Base-by-base conservation (phyloP, 1,140 invertebrate species). In the Trichomalopsis sarcophagae region DNA sequence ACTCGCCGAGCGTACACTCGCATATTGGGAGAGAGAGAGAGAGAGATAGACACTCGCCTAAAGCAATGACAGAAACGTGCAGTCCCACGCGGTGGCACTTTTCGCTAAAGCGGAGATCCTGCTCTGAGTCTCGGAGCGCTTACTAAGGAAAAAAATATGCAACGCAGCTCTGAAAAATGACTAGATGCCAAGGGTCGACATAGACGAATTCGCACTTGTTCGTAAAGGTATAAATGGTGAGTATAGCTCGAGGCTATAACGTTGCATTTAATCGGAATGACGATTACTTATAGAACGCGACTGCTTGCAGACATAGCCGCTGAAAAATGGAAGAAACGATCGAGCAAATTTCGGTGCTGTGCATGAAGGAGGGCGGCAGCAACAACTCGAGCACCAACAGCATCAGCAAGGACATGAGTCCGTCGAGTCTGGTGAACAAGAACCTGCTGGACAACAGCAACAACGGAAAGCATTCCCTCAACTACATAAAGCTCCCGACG, bases 401-500 rank as follows among this genome's bases (percentile, higher is more conserved):
- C 47, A 68, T 21, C 14, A 30, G 30, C 30, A 62, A 62, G 21
- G 55, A 62, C 55, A 62, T 62, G 55, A 62, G 55, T 62, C 55
- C 55, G 50, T 55, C 50, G 55, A 62, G 55, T 62, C 17, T 62
- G 17, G 17, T 17, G 55, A 78, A 86, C 73, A 83, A 86, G 66
- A 79, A 86, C 47, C 66, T 86, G 7, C 36, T 86, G n/a, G 81
- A 86, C 30, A 83, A 81, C 23, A 85, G 73, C 62, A 85, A 75
- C 62, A 75, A 44, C 21, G 30, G 21, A 17, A 66, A 76, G 5
- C 75, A 86, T 79, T 74, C 85, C 17, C 66, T 73, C 10, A 79
- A 66, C 40, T 83, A 27, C 71, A 69, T 68, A 5, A 86, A 82
- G 82, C 27, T 86, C 21, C 79, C 76, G 68, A 94, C 95, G 79